Evolutionary conservation across 2,888 invertebrate genomes (phyloP), one percentile per base, ranked within the genome.

Genomic region (Andrena chrysosceles): DNA sequence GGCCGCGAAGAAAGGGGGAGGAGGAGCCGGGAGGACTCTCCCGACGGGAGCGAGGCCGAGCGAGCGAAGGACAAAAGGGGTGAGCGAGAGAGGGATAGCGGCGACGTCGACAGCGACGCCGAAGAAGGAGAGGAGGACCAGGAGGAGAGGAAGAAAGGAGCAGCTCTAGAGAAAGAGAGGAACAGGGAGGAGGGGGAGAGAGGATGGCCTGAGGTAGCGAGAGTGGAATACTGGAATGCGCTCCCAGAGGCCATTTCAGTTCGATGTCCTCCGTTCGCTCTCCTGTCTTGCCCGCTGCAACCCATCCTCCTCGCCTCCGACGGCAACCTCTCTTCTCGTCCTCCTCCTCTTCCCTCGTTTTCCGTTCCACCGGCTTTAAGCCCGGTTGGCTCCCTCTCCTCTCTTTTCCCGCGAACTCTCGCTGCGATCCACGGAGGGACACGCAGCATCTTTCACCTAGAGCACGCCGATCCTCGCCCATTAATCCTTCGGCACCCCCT

Each of bases 161-260:
- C 42, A 66, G 67, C 69, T 42, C 71, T 48, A 42, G 60, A 52
- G 73, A 48, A 16, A 23, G 33, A 64, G 74, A 71, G 77, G 10
- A 23, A 60, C 54, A 49, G 66, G 20, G 72, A 60, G 67, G 75
- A 76, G 62, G 74, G 77, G 68, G 84, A 70, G 85, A 85, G 89
- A 87, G 85, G 89, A 89, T 88, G 89, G 85, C 88, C 88, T 88
- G 87, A 92, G 91, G 91, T 90, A 93, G 92, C 92, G 92, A 92
- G 93, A 93, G 92, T 92, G 91, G 92, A 93, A 92, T 93, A 93
- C 93, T 93, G 93, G 93, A 93, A 93, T 93, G 93, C 92, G 91
- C 93, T 93, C 90, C 92, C 92, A 92, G 92, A 93, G 93, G 93
- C 92, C 93, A 93, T 93, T 93, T 92, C 93, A 92, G 93, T 93